Evolutionary conservation across 2,888 invertebrate species (phyloP).

Genomic region (Matsumyia berberina): DNA sequence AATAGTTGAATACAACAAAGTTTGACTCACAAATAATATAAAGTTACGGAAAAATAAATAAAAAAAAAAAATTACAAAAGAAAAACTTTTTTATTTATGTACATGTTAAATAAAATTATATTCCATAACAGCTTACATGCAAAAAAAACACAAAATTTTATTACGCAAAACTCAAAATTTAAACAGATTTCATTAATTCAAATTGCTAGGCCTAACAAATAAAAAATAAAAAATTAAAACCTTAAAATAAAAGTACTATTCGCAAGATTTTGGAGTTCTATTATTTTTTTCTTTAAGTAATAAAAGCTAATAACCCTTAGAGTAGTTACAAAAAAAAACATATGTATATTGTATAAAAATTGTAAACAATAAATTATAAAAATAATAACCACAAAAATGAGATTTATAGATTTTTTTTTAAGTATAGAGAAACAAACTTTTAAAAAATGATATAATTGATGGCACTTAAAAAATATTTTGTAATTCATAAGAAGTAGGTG

Average conservation of each 20-base stretch:
- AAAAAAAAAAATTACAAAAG: constrained; percentile 19
- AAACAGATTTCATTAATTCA: constrained; percentile 15
- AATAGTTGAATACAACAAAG: constrained; percentile 32
- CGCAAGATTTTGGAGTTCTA: constrained; percentile 44
- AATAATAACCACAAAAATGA: constrained; percentile 55
- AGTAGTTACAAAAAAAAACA: constrained; percentile 9
- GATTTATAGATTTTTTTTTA: no score
- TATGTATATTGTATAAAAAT: constrained; percentile 20
- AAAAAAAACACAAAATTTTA: constrained; percentile 8
- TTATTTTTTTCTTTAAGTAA: constrained; percentile 16
- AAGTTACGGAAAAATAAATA: constrained; percentile 5
- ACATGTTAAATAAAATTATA: constrained; percentile 8
- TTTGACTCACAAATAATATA: constrained; percentile 10
- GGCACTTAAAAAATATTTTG: constrained; percentile 50
- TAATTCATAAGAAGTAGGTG: constrained; percentile 42
- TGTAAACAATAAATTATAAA: constrained; percentile 26
- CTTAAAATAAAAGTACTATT: constrained; percentile 29
- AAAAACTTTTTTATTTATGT: constrained; percentile 18
- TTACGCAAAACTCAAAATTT: background rate
- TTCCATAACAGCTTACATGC: constrained; percentile 6
- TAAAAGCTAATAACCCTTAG: constrained; percentile 18
- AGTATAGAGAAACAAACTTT: constrained; percentile 20
- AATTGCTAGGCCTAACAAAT: background rate
- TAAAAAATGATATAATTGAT: constrained; percentile 34
- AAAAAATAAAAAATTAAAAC: constrained; percentile 2